These are phyloP conservation scores for Anthonomus grandis DNA, from an alignment of 1,140 invertebrate genomes.

Conservation along the genomic window DNA sequence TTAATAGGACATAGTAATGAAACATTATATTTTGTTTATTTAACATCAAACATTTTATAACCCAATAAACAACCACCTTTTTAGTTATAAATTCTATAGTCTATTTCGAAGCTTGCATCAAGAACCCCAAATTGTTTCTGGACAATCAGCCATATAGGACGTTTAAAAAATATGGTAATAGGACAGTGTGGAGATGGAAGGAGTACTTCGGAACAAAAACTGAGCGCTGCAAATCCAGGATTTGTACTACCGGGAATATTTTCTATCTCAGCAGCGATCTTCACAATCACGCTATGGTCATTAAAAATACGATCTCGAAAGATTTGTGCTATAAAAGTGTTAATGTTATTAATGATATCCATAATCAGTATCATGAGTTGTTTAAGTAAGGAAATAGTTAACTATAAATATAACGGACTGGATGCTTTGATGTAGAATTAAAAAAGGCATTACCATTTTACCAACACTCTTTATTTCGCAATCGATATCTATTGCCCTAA, in stretches of 20 bases:
- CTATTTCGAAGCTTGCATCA: slow-evolving; percentile 33
- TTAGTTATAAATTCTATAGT: slow-evolving; percentile 3
- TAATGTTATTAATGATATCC: slow-evolving; percentile 20
- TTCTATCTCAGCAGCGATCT: slow-evolving; percentile 25
- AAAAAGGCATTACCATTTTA: too few relatives aligned
- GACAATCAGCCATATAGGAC: slow-evolving; percentile 31
- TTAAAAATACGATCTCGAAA: slow-evolving; percentile 19
- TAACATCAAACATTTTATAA: not conserved
- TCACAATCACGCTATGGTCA: slow-evolving; percentile 29
- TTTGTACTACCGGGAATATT: slow-evolving; percentile 32
- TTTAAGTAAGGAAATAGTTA: slow-evolving; percentile 1
- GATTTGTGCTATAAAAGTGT: slow-evolving; percentile 28
- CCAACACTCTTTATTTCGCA: too few relatives aligned
- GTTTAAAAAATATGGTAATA: slow-evolving; percentile 26
- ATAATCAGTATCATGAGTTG: slow-evolving; percentile 3
- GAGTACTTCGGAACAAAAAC: slow-evolving; percentile 33
- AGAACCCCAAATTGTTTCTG: slow-evolving; percentile 37
- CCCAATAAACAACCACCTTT: not conserved
- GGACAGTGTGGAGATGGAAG: slow-evolving; percentile 34
- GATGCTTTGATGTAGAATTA: too few relatives aligned
- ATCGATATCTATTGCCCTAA: too few relatives aligned
- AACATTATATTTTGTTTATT: not conserved
- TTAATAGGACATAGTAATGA: too few relatives aligned
- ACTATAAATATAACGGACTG: not conserved
- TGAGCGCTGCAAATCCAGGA: slow-evolving; percentile 32